These are phyloP conservation scores for Scaptomyza tumidula DNA, from an alignment of 2,888 invertebrate genomes.

Conservation along the genomic window DNA sequence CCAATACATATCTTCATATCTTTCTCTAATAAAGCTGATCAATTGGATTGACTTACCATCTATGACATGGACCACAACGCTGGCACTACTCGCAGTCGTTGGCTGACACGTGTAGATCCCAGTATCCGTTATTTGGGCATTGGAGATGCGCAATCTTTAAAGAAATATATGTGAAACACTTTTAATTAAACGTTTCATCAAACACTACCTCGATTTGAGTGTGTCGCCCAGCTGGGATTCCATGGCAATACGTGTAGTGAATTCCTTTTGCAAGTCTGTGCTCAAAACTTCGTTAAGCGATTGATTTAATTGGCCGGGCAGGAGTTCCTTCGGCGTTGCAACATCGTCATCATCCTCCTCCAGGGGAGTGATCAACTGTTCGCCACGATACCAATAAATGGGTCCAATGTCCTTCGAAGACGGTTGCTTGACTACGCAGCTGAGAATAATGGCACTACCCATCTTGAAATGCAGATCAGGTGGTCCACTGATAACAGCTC, in stretches of 20 bases:
- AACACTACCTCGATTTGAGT: constrained; percentile 87
- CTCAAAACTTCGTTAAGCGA: constrained; percentile 58
- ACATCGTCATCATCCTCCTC: constrained; percentile 66
- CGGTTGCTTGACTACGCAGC: constrained; percentile 89
- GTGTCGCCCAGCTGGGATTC: constrained; percentile 86
- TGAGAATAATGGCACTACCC: constrained; percentile 89
- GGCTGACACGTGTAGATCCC: constrained; percentile 96
- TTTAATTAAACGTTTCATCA: background rate
- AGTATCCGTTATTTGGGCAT: constrained; percentile 90
- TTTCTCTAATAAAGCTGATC: no score
- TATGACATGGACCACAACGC: constrained; percentile 94
- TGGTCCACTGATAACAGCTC: constrained; percentile 88
- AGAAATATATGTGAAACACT: background rate
- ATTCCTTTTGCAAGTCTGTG: constrained; percentile 79
- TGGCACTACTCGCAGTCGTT: constrained; percentile 92
- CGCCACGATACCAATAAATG: constrained; percentile 89
- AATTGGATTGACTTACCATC: constrained; percentile 87
- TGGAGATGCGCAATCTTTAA: constrained; percentile 88
- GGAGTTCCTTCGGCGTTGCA: background rate
- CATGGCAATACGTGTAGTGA: constrained; percentile 82
- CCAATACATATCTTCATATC: no score
- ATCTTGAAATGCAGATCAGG: constrained; percentile 90
- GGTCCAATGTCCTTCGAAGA: constrained; percentile 88
- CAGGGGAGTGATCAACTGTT: constrained; percentile 82
- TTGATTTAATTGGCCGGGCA: constrained; percentile 21